Percentiles rank a stretch among this genome's conserved stretches.
phyloP scores from a whole-genome alignment of 2,797 vertebrate genomes.

The Pangasius krempfi region DNA sequence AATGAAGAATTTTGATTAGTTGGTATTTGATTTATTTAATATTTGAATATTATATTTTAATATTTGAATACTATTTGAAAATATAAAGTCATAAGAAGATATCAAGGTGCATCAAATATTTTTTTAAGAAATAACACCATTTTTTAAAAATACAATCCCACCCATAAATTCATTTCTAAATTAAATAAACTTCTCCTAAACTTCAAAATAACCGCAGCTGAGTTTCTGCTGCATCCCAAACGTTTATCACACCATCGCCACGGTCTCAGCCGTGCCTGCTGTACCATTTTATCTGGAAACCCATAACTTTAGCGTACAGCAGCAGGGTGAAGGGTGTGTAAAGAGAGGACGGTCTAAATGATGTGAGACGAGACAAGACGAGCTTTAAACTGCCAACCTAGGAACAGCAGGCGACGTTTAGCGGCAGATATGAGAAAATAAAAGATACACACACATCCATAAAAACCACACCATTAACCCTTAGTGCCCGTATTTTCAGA shows the following conservation, averaged over 20 bases:
- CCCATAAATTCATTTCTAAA: neutral
- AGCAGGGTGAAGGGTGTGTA: slow-evolving; percentile 15
- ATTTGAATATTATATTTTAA: neutral
- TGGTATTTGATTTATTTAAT: neutral
- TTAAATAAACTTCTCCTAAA: neutral
- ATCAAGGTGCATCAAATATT: neutral
- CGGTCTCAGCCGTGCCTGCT: neutral
- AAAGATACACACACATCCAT: slow-evolving; percentile 46
- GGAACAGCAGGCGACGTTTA: slow-evolving; percentile 62
- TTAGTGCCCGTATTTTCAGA: neutral
- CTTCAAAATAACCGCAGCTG: neutral
- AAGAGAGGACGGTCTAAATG: slow-evolving; percentile 59
- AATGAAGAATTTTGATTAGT: neutral
- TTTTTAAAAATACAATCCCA: neutral
- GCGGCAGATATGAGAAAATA: slow-evolving; percentile 57
- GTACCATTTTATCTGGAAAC: neutral
- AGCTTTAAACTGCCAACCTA: slow-evolving; percentile 47
- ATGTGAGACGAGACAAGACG: slow-evolving; percentile 62
- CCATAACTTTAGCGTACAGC: neutral
- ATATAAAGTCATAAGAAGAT: neutral
- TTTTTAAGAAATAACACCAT: neutral
- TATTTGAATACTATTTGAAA: neutral
- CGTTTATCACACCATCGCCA: neutral
- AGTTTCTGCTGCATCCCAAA: neutral
- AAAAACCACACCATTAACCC: slow-evolving; percentile 35